Percentiles rank a stretch among this genome's conserved stretches.
These are phyloP conservation scores for Thaleichthys pacificus DNA, from an alignment of 2,797 vertebrate genomes.

Conservation along the genomic window DNA sequence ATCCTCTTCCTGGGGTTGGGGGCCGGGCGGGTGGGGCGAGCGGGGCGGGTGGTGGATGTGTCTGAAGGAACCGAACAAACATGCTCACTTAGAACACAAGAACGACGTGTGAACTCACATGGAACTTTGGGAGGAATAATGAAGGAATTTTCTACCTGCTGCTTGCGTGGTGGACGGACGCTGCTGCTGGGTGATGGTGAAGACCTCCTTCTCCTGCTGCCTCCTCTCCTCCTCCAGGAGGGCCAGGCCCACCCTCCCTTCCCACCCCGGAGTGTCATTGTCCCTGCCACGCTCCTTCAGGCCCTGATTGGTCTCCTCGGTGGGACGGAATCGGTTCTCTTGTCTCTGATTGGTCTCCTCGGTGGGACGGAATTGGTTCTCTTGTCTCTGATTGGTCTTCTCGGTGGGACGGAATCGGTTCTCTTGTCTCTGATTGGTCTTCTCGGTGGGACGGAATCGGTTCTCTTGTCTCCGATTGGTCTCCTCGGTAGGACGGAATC, in stretches of 20 bases:
- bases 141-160: constrained; percentile 61
- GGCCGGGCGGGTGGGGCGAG: constrained; percentile 46
- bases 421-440: constrained; percentile 9
- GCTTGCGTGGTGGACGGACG: constrained; percentile 58
- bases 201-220: constrained; percentile 70
- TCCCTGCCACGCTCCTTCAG: constrained; percentile 29
- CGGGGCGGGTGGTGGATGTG: constrained; percentile 28
- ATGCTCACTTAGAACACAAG: background rate
- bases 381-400: background rate
- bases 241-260: constrained; percentile 35
- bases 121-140: background rate
- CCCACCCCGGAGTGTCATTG: constrained; percentile 65
- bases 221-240: constrained; percentile 55
- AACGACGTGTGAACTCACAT: background rate
- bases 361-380: constrained; percentile 1
- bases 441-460: constrained; percentile 10
- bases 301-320: background rate
- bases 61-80: constrained; percentile 38
- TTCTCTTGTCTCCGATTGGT: constrained; percentile 49
- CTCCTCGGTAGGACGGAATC: constrained; percentile 54
- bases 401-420: constrained; percentile 15
- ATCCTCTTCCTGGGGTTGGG: constrained; percentile 50
- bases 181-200: constrained; percentile 66
- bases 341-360: background rate
- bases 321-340: background rate